A percentile compares a stretch with the other conserved stretches of the same genome.
These are phyloP conservation scores for Psettodes erumei DNA, from an alignment of 2,113 vertebrate species.

Conservation along the genomic window DNA sequence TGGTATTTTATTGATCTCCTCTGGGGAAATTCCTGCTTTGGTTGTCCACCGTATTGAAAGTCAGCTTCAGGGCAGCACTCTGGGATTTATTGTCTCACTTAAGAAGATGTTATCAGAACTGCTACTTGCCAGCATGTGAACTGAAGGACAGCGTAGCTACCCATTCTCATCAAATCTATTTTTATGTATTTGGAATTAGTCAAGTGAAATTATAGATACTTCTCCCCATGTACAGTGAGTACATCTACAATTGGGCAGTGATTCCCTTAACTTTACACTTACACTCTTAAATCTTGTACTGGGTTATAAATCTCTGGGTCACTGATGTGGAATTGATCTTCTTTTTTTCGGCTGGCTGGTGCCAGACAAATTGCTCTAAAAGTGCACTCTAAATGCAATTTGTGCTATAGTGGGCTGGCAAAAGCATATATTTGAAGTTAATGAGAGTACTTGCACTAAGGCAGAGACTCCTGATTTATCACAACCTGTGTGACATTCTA, in stretches of 20 bases:
- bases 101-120: neutral
- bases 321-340: constrained; percentile 3
- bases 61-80: neutral
- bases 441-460: constrained; percentile 21
- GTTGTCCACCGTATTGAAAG: neutral
- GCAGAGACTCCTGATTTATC: constrained; percentile 33
- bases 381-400: constrained; percentile 20
- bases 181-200: neutral
- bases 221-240: neutral
- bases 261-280: neutral
- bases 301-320: neutral
- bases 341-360: neutral
- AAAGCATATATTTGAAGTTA: constrained; percentile 19
- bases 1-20: constrained; percentile 20
- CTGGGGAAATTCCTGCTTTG: neutral
- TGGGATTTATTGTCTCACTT: constrained; percentile 8
- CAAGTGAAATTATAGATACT: neutral
- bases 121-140: neutral
- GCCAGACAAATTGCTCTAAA: constrained; percentile 22
- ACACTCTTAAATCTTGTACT: constrained; percentile 6
- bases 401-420: neutral
- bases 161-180: neutral
- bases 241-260: neutral
- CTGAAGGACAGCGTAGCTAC: neutral
- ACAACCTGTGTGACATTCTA: constrained; percentile 16